Evolutionary conservation across 2,888 invertebrate genomes (phyloP).

Genomic region (Mantis religiosa): DNA sequence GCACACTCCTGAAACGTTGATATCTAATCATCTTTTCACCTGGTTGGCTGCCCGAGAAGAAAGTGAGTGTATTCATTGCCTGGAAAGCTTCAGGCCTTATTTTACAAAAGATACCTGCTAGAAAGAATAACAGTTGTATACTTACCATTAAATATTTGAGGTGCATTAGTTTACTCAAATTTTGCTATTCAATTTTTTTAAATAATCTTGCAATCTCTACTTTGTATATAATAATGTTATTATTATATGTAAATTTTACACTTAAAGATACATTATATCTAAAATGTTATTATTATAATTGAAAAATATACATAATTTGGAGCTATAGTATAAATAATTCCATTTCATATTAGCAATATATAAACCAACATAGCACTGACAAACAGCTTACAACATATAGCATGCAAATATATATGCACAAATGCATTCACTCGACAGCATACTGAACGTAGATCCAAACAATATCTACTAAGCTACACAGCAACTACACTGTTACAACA

Average conservation of each 20-base stretch:
- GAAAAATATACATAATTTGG: neutral
- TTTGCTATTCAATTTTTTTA: neutral
- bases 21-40: too few relatives aligned
- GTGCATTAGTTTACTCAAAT: neutral
- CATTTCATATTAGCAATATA: neutral
- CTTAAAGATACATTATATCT: neutral
- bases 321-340: neutral
- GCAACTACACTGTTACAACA: neutral
- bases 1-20: too few relatives aligned
- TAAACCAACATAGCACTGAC: neutral
- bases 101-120: neutral
- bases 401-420: neutral
- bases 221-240: neutral
- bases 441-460: neutral
- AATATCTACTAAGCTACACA: neutral
- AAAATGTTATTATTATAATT: neutral
- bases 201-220: neutral
- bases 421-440: neutral
- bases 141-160: neutral
- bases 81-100: too few relatives aligned
- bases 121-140: neutral
- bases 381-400: neutral
- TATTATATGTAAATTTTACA: neutral
- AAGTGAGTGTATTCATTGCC: too few relatives aligned
- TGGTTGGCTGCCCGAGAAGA: too few relatives aligned